Base-by-base conservation (phyloP, 2,888 invertebrate species). In the Mimachlamys varia region DNA sequence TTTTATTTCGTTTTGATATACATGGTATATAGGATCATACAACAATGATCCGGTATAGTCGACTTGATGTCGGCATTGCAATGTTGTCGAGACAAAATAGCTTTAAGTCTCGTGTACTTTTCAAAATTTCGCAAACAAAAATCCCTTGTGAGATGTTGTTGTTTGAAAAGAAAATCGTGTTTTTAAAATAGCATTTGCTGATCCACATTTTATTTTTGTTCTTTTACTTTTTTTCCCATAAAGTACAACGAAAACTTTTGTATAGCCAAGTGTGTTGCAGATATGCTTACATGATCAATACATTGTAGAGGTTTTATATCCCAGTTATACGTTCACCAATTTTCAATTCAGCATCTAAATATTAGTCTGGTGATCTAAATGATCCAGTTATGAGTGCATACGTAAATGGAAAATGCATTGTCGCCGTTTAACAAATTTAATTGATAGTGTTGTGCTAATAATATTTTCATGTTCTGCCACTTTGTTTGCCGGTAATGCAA, bases 1-100 rank as follows among this genome's bases (percentile, higher is more conserved):
- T 76, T 76, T 76, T 76, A 76, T 76, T 76, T 76, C 76, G 33
- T 76, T 76, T 76, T 76, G 76, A 76, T 76, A 76, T 76, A 76
- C 76, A 27, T 76, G 76, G 76, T 27, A 76, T 76, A 76, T 76
- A 15, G 27, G 76, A 33, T 22, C 22, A 76, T 33, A 76, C 76
- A 76, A 76, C 76, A 76, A 76, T 33, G 33, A 33, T 1, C 22
- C 12, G 62, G 76, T 76, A 12, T 33, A 13, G 76, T 76, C 76
- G 76, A 76, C 76, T 27, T 76, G 27, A 76, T 76, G 76, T 76
- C 76, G 76, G 76, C 76, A 76, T 76, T 27, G 27, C 15, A 27
- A 15, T 33, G 33, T 76, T 33, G 33, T 76, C 76, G 76, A 33
- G 27, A 33, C 33, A 76, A 58, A 76, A 27, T 76, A 33, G 27